Evolutionary conservation across 2,888 invertebrate species (phyloP).

Genomic region (Synergus itoensis): DNA sequence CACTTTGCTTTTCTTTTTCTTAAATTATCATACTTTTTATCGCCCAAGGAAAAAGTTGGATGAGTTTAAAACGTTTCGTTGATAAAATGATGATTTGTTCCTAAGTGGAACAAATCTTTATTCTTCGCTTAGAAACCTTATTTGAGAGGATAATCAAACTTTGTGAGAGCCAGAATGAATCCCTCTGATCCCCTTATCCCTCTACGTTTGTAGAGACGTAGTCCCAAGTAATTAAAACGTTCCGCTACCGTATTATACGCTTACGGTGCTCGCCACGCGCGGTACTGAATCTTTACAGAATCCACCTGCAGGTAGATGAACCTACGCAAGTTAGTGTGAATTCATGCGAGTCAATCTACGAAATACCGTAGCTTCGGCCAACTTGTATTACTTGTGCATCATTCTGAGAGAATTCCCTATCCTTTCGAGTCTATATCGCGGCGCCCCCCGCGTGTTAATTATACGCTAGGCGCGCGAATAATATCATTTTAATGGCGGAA

Average conservation of each 20-base stretch:
- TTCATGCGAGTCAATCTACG: constrained; percentile 37
- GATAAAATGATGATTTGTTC: background rate
- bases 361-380: constrained; percentile 45
- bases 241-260: constrained; percentile 39
- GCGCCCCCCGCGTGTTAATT: constrained; percentile 63
- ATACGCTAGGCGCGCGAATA: constrained; percentile 68
- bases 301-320: constrained; percentile 41
- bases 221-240: constrained; percentile 40
- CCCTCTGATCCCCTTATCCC: background rate
- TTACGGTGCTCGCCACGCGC: constrained; percentile 40
- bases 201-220: background rate
- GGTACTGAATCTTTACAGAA: constrained; percentile 25
- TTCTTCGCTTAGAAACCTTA: background rate
- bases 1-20: background rate
- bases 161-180: constrained; percentile 10
- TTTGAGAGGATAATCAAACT: constrained; percentile 10
- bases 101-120: background rate
- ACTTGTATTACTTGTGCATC: constrained; percentile 18
- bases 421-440: background rate
- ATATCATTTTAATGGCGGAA: constrained; percentile 75
- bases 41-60: background rate
- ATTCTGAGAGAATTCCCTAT: constrained; percentile 30
- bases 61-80: background rate
- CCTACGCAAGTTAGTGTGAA: constrained; percentile 26
- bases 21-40: background rate